Conservation (phyloP, 92 coral and sea anemone genomes). For the Epizoanthus fatuus region DNA sequence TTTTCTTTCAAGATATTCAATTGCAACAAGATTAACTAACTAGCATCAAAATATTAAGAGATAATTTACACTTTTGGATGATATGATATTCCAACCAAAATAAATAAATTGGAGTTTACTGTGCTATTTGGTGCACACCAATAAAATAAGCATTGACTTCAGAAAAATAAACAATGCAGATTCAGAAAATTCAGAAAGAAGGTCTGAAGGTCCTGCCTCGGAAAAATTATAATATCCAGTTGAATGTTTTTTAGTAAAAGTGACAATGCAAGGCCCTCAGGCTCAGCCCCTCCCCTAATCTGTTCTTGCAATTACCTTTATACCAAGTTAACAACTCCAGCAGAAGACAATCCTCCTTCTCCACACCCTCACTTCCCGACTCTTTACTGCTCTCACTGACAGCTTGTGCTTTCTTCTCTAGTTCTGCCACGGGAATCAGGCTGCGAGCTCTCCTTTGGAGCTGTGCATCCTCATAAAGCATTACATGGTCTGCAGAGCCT, state of each 20-base stretch:
- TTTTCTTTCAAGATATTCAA: too few relatives aligned
- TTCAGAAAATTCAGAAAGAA: too few relatives aligned
- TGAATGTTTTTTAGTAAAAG: neutral
- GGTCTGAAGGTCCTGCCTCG: too few relatives aligned
- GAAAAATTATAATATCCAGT: neutral
- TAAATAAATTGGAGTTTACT: too few relatives aligned
- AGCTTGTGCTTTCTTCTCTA: slow-evolving; percentile 77
- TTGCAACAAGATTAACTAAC: too few relatives aligned
- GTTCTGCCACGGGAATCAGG: slow-evolving; percentile 78
- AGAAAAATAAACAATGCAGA: too few relatives aligned
- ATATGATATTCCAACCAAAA: too few relatives aligned
- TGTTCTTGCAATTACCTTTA: slow-evolving; percentile 64
- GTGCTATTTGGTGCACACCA: too few relatives aligned
- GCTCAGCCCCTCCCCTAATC: neutral
- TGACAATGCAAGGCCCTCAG: neutral
- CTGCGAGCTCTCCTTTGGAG: slow-evolving; percentile 81
- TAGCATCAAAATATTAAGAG: too few relatives aligned
- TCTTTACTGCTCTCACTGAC: slow-evolving; percentile 72
- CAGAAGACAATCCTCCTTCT: slow-evolving; percentile 87
- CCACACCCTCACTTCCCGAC: slow-evolving; percentile 73
- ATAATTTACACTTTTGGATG: too few relatives aligned
- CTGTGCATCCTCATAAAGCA: slow-evolving; percentile 79
- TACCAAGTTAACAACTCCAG: slow-evolving; percentile 88
- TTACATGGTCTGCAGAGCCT: slow-evolving; percentile 79
- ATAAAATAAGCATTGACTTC: too few relatives aligned